Conservation (phyloP, 2,797 vertebrate species). For the Lagodon rhomboides region DNA sequence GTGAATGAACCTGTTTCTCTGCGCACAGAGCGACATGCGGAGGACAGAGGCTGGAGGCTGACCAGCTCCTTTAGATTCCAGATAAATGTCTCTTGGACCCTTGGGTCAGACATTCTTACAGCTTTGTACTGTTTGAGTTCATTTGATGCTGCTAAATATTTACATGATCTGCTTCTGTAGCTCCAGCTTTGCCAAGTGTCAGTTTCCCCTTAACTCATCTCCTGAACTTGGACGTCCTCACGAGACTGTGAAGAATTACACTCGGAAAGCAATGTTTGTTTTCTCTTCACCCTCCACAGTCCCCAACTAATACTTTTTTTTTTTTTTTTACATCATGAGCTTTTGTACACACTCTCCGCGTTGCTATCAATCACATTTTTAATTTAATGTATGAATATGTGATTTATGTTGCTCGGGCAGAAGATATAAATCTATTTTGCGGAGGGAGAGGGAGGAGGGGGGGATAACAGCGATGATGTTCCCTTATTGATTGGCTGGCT, state of each 20-base stretch:
- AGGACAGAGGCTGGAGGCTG: conserved; percentile 40
- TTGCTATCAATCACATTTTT: conserved; percentile 87
- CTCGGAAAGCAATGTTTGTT: conserved; percentile 63
- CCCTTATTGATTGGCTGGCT: conserved; percentile 87
- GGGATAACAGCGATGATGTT: conserved; percentile 82
- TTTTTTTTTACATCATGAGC: conserved; percentile 64
- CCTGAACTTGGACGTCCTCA: conserved; percentile 37
- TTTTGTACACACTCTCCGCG: conserved; percentile 72
- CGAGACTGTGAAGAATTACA: conserved; percentile 59
- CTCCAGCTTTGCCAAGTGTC: conserved; percentile 34
- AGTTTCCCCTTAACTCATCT: conserved; percentile 42
- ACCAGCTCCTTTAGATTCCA: conserved; percentile 42
- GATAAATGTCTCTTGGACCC: conserved; percentile 27
- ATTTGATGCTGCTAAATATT: conserved; percentile 26
- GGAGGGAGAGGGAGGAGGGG: conserved; percentile 44
- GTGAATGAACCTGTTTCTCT: conserved; percentile 76
- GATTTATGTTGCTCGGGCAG: conserved; percentile 86
- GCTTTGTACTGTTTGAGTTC: conserved; percentile 4
- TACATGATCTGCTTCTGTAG: conserved; percentile 39
- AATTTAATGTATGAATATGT: conserved; percentile 90
- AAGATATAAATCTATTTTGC: conserved; percentile 87
- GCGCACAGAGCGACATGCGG: conserved; percentile 48
- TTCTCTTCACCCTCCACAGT: conserved; percentile 70
- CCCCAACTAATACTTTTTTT: conserved; percentile 67
- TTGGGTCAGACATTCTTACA: neutral